These are phyloP conservation scores for Lepidocolaptes lacrymiger DNA, from an alignment of 2,797 vertebrate species.

Conservation along the genomic window DNA sequence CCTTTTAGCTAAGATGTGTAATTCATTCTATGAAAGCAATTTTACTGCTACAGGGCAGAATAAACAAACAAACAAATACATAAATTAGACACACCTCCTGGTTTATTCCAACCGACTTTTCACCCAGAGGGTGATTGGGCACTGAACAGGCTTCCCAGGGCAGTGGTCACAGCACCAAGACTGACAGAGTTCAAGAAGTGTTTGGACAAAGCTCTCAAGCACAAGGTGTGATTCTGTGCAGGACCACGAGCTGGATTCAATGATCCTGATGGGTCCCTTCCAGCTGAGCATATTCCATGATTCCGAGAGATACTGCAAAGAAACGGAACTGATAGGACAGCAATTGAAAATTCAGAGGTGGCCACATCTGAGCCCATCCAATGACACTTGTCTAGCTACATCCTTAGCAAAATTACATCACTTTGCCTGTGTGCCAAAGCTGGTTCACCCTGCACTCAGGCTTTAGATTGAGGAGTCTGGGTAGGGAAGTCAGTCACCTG, in stretches of 20 bases:
- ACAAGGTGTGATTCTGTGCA: neutral
- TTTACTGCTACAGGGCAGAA: neutral
- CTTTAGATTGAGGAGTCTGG: neutral
- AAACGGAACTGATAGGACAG: neutral
- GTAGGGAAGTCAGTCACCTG: neutral
- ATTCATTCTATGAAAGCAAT: neutral
- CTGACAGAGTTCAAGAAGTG: neutral
- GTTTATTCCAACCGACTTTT: neutral
- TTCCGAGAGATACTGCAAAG: too few relatives aligned
- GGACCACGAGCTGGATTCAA: neutral
- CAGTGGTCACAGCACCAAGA: neutral
- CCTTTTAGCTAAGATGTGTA: neutral
- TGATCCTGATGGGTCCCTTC: neutral
- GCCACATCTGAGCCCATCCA: accelerated
- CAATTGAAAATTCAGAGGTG: neutral
- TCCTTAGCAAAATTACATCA: neutral
- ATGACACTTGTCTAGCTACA: neutral
- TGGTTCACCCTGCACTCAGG: neutral
- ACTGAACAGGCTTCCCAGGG: neutral
- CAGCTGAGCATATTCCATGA: neutral
- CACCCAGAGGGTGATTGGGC: neutral
- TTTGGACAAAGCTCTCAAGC: neutral
- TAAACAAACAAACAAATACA: neutral
- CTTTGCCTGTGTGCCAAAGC: neutral
- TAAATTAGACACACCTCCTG: accelerated